Evolutionary conservation across 2,888 invertebrate genomes (phyloP), one percentile per base, ranked within the genome.

Genomic region (Tridacna crocea): DNA sequence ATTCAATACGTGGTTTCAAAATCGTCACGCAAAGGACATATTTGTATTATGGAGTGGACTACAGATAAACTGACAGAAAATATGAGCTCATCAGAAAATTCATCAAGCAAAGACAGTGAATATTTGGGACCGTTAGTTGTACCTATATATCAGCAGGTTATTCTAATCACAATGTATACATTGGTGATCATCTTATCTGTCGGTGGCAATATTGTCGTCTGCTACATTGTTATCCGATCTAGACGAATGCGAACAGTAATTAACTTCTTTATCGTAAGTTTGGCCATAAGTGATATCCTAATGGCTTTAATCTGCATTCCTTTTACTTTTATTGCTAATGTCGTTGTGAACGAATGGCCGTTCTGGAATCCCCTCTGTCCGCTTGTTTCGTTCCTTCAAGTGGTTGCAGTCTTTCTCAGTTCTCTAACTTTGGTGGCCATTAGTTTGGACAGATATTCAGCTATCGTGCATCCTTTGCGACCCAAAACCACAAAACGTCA

Each of bases 341-440:
- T 97, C 73, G 95, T 98, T 88, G 95, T 97, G 63, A 96, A 93
- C 92, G 97, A 97, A 92, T 98, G 98, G 98, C 97, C 98, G 0
- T 98, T 98, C 92, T 98, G 98, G 0, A 95, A 95, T 24, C 95
- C 96, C 60, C 96, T 98, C 95, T 98, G 98, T 94, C 96, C 97
- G 84, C 95, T 97, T 58, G 97, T 98, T 88, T 97, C 97, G 94
- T 98, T 97, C 94, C 96, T 97, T 0, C 97, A 97, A 94, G 95
- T 92, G 0, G 93, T 94, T 26, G 90, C 94, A 0, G 95, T 95
- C 19, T 94, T 95, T 80, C 97, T 98, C 81, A 97, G 97, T 92
- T 97, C 98, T 3, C 98, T 98, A 94, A 98, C 98, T 0, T 94
- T 98, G 90, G 96, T 98, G 48, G 98, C 98, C 58, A 98, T 98